Percentiles rank a stretch among this genome's conserved stretches.
Evolutionary conservation across 2,888 invertebrate genomes (phyloP).

Genomic region (Autographa pulchrina): DNA sequence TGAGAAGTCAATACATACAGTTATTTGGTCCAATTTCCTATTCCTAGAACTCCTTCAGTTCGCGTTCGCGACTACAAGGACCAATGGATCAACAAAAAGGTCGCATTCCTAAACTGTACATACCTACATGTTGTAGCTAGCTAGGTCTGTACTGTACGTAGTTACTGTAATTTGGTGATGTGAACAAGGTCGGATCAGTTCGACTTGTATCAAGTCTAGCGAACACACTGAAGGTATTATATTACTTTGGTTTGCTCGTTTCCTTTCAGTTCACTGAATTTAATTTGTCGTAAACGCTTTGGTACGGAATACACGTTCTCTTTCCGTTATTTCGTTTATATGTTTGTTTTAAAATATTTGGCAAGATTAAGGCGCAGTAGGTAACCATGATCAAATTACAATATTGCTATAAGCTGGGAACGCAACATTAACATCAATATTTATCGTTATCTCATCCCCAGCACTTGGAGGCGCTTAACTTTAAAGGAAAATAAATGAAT

Average conservation of each 20-base stretch:
- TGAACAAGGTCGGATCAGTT: constrained; percentile 12
- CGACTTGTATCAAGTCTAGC: constrained; percentile 15
- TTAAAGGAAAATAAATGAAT: constrained; percentile 52
- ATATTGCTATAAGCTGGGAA: background rate
- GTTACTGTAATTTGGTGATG: constrained; percentile 4
- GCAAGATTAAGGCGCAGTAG: background rate
- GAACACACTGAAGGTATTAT: constrained; percentile 11
- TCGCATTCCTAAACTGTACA: background rate
- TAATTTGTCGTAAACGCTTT: constrained; percentile 10
- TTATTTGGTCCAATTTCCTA: background rate
- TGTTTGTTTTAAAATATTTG: background rate
- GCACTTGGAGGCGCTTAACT: constrained; percentile 15
- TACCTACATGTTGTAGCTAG: background rate
- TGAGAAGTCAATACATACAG: background rate
- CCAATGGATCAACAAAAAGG: constrained; percentile 11
- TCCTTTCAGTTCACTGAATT: constrained; percentile 8
- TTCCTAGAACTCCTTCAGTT: background rate
- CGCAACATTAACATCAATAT: constrained; percentile 2
- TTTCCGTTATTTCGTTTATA: background rate
- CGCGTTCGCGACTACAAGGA: background rate
- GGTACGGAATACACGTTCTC: background rate
- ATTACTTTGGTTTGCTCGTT: constrained; percentile 19
- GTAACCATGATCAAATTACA: background rate
- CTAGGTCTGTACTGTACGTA: background rate
- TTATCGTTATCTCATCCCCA: background rate